Evolutionary conservation across 2,797 vertebrate genomes (phyloP).

Genomic region (Chanos chanos): DNA sequence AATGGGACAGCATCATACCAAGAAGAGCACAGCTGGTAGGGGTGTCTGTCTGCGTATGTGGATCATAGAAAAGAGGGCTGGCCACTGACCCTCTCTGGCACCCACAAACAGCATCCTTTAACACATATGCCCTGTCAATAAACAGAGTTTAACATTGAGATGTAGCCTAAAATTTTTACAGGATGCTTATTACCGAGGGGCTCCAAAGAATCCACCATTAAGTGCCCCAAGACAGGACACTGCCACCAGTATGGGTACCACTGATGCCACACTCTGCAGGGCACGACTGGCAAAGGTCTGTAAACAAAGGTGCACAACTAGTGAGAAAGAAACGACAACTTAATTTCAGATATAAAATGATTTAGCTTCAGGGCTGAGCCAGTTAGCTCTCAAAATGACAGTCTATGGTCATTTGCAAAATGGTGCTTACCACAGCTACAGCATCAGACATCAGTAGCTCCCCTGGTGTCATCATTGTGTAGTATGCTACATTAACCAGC

Average conservation of each 20-base stretch:
- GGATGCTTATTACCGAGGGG: constrained; percentile 77
- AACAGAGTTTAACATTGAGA: too few species aligned
- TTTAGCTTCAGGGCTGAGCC: neutral
- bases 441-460: constrained; percentile 87
- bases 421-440: constrained; percentile 88
- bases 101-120: constrained; percentile 93
- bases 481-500: constrained; percentile 91
- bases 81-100: constrained; percentile 95
- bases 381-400: neutral
- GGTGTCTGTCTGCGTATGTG: constrained; percentile 92
- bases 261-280: constrained; percentile 77
- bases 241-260: constrained; percentile 87
- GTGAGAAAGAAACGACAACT: neutral
- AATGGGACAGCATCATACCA: constrained; percentile 72
- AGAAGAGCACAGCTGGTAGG: constrained; percentile 88
- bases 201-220: constrained; percentile 85
- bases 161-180: too few species aligned
- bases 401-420: constrained; percentile 7
- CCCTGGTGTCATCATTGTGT: constrained; percentile 83
- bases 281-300: constrained; percentile 88
- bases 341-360: neutral
- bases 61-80: constrained; percentile 95
- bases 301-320: neutral
- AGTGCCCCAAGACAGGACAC: constrained; percentile 92
- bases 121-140: too few species aligned